Evolutionary conservation across 2,797 vertebrate genomes (phyloP), one percentile per base, ranked within the genome.

Genomic region (Erithacus rubecula): DNA sequence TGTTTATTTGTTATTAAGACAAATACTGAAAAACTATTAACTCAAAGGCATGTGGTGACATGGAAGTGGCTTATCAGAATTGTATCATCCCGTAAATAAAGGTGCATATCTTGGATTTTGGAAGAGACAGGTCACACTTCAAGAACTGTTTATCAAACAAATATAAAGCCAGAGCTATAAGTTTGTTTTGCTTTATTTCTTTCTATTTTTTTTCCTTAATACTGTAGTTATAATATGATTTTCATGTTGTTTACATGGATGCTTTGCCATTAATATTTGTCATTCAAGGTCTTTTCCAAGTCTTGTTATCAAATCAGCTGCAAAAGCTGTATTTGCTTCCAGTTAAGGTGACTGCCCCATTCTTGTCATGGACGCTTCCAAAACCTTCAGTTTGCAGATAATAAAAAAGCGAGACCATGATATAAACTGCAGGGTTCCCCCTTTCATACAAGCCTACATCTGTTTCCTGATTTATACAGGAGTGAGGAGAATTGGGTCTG

Each of bases 1-100:
- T n/a, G n/a, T n/a, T 68, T 85, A 55, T 43, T 64, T 83, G 85
- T 70, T 71, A 78, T 88, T 89, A 81, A 94, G 85, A 68, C 75
- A 93, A 95, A 63, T 83, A 91, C 82, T 89, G 83, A 91, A 96
- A 93, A 93, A 70, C 67, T 89, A 37, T 92, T 97, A 94, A 90
- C 86, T 60, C 24, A 87, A 65, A 90, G 74, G 86, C 89, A 80
- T 87, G 78, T 94, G 51, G 41, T 47, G 75, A 93, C 59, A 37
- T 23, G 65, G 64, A 94, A 96, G 65, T 70, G 18, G 14, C 67
- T 90, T 68, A n/a, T 86, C 65, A 77, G 79, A 71, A 37, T 24
- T 43, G 15, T 51, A 80, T 87, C 15, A 1, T 82, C 96, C 76
- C 94, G 75, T 91, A 97, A 96, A 96, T 82, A 87, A 89, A 88